A percentile compares a stretch with the other conserved stretches of the same genome.
Evolutionary conservation across 2,888 invertebrate species (phyloP).

Genomic region (Brassicogethes aeneus): DNA sequence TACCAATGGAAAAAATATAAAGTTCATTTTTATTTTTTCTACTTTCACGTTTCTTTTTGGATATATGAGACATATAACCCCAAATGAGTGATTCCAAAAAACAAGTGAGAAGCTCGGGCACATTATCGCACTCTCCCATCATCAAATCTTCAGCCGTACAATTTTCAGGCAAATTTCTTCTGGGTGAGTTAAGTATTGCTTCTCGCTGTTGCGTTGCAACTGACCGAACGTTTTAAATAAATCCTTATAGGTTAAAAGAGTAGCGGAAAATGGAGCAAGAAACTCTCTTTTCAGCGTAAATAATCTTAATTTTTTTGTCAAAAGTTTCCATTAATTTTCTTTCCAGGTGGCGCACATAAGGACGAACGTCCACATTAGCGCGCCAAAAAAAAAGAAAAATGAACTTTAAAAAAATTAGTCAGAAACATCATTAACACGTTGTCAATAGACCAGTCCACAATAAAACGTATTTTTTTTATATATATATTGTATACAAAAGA

Average conservation of each 20-base stretch:
- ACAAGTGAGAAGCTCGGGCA: conserved; percentile 17
- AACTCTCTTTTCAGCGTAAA: conserved; percentile 16
- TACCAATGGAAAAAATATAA: conserved; percentile 17
- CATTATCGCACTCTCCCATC: conserved; percentile 18
- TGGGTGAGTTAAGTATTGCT: conserved; percentile 20
- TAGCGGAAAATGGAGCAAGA: conserved; percentile 23
- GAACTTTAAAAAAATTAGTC: no score
- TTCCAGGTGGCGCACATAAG: conserved; percentile 16
- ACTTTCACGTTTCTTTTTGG: conserved; percentile 13
- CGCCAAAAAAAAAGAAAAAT: no score
- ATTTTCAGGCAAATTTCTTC: conserved; percentile 20
- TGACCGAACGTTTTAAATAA: conserved; percentile 22
- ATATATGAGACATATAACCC: conserved; percentile 17
- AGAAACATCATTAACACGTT: no score
- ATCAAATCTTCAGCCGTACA: conserved; percentile 20
- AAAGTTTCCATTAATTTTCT: conserved; percentile 17
- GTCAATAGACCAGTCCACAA: no score
- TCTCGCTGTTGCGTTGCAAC: conserved; percentile 22
- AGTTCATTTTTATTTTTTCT: conserved; percentile 11
- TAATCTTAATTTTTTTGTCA: conserved; percentile 22
- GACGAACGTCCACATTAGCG: no score
- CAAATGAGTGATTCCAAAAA: conserved; percentile 17
- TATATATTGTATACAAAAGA: no score
- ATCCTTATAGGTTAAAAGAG: conserved; percentile 19
- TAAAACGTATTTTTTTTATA: no score